These are phyloP conservation scores for Anniella stebbinsi DNA, from an alignment of 2,797 vertebrate genomes.

Conservation along the genomic window DNA sequence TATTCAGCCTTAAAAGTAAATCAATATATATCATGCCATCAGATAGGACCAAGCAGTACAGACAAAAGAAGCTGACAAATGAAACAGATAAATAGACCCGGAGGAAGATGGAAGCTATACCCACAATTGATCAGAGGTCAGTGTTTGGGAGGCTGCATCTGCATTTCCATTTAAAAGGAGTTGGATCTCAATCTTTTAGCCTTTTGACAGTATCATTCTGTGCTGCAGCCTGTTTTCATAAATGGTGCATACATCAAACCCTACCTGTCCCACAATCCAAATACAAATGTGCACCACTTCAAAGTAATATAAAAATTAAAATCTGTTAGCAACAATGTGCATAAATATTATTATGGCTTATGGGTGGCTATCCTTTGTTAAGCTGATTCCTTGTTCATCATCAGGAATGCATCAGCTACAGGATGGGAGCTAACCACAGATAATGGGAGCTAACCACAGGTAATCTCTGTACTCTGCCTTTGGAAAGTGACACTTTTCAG, in stretches of 20 bases:
- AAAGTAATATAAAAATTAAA: neutral
- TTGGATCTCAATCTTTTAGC: too few relatives aligned
- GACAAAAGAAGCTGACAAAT: conserved; percentile 32
- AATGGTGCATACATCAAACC: neutral
- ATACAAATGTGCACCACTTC: neutral
- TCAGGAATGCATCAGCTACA: too few relatives aligned
- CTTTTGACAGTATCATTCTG: neutral
- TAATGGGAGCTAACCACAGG: neutral
- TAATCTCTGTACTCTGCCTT: neutral
- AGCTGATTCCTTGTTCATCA: neutral
- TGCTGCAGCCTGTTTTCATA: conserved; percentile 6
- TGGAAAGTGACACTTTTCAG: neutral
- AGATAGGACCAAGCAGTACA: conserved; percentile 14
- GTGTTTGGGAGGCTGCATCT: neutral
- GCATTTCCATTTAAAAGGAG: neutral
- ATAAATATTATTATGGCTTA: neutral
- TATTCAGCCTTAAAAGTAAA: conserved; percentile 42
- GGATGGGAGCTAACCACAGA: neutral
- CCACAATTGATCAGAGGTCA: conserved; percentile 10
- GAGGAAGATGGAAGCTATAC: neutral
- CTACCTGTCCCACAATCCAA: neutral
- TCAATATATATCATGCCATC: conserved; percentile 40
- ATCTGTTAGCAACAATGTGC: neutral
- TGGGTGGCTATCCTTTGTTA: neutral
- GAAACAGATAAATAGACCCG: conserved; percentile 19